A percentile compares a stretch with the other conserved stretches of the same genome.
phyloP scores from a whole-genome alignment of 2,888 invertebrate species.

The Isoperla grammatica region DNA sequence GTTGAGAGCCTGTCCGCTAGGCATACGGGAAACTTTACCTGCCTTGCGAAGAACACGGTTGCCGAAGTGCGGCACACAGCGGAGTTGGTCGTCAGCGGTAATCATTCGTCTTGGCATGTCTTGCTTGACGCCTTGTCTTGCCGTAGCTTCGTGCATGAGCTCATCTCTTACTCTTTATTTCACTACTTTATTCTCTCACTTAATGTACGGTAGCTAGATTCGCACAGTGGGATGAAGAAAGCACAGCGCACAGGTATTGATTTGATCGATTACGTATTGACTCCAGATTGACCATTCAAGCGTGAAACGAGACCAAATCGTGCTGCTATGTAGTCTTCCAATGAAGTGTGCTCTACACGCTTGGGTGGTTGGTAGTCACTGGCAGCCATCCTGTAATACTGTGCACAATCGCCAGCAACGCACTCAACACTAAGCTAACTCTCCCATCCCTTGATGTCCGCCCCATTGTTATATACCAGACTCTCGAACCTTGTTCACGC shows the following conservation, averaged over 20 bases:
- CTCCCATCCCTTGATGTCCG: too few relatives aligned
- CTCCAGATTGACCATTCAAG: conserved; percentile 1
- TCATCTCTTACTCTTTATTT: conserved; percentile 10
- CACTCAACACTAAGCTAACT: too few relatives aligned
- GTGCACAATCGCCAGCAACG: too few relatives aligned
- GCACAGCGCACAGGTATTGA: conserved; percentile 5
- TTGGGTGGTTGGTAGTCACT: neutral
- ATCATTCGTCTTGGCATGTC: conserved; percentile 16
- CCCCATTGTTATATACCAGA: too few relatives aligned
- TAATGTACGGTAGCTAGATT: conserved; percentile 8
- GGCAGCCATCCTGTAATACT: too few relatives aligned
- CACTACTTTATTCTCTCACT: conserved; percentile 21
- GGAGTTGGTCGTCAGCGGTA: conserved; percentile 51
- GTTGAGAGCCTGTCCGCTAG: conserved; percentile 39
- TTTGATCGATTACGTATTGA: neutral
- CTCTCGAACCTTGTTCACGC: too few relatives aligned
- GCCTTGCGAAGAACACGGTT: conserved; percentile 34
- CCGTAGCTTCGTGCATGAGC: conserved; percentile 10
- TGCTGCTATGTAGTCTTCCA: too few relatives aligned
- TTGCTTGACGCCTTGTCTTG: conserved; percentile 14
- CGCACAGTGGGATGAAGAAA: neutral
- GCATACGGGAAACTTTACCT: conserved; percentile 47
- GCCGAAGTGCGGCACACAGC: conserved; percentile 47
- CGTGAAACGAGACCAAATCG: neutral
- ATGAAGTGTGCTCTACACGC: neutral